Evolutionary conservation across 2,888 invertebrate genomes (phyloP), one percentile per base, ranked within the genome.

Genomic region (Ichneumoninae sp.): DNA sequence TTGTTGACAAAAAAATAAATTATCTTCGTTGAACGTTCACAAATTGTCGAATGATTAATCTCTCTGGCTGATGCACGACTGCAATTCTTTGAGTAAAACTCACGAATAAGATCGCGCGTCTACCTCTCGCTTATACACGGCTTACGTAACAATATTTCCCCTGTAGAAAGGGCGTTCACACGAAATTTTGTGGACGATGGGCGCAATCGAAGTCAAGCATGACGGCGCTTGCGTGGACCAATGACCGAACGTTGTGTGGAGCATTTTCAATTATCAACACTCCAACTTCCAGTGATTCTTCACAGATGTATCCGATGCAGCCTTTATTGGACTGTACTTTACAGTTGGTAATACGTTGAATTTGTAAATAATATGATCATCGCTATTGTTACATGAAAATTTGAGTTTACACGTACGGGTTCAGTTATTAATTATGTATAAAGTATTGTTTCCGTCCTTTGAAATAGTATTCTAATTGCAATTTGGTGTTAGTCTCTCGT

Each of bases 151-250:
- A 6, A 6, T 26, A 30, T 62, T 62, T 30, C 62, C 62, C 62
- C 62, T n/a, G 16, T 6, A 62, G 16, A 7, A n/a, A 33, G 62
- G 62, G 62, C 16, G 13, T 62, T 62, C 33, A 62, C 62, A 7
- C 30, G 33, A 62, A 62, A 62, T 62, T 33, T 62, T 62, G 33
- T 62, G 30, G 30, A 33, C 26, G 30, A 33, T 57, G 26, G 30
- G 6, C 2, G n/a, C 6, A 30, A 62, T 22, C 16, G 16, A 30
- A 16, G 33, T 6, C 7, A 6, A 33, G 30, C 62, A 33, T 62
- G 26, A 62, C 26, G 26, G 22, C 16, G 33, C 30, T 30, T 33
- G 30, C 62, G 62, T 62, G 62, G 26, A 62, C 33, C 62, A 33
- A 62, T 62, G 16, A 30, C n/a, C 16, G 33, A 16, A n/a, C 26